Base-by-base conservation (phyloP, 2,888 invertebrate genomes). In the Anaspis maculata region DNA sequence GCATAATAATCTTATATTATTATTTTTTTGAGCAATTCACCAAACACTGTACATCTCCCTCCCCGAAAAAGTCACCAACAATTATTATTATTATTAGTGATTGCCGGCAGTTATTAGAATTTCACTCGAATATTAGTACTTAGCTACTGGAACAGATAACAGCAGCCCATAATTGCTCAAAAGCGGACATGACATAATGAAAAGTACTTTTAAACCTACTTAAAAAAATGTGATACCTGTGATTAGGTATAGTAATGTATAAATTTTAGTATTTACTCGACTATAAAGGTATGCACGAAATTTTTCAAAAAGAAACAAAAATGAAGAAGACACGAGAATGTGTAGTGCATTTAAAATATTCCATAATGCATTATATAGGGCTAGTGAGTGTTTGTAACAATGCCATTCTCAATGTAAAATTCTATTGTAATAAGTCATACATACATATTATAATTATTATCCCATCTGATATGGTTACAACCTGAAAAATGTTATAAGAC, bases 361-460 rank as follows among this genome's bases (percentile, higher is more conserved):
- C 61, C 62, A 52, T 51, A 46, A 58, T 55, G 59, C 57, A 57
- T 59, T 30, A 31, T 52, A 56, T 62, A 62, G 60, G 62, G 62
- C 62, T 64, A 64, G 64, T 62, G 62, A 62, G 59, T 60, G 60
- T 61, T 55, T 62, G 57, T 58, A 58, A 59, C 48, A 52, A 55
- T 54, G 58, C 54, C 56, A 58, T 58, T 61, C 55, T 59, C 57
- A 57, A 52, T 59, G 60, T 63, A 59, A 59, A 61, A 56, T 42
- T 46, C 49, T n/a, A n/a, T 50, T 48, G 50, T 51, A 45, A 40
- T 56, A 58, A 59, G 54, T 52, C 54, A 51, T 60, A 56, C 55
- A 51, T 61, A 56, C 59, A 61, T 59, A 54, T 52, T 32, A 39
- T 38, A 54, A 56, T n/a, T n/a, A n/a, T n/a, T n/a, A n/a, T n/a